Evolutionary conservation across 2,113 vertebrate genomes (phyloP).

Genomic region (Egretta garzetta): DNA sequence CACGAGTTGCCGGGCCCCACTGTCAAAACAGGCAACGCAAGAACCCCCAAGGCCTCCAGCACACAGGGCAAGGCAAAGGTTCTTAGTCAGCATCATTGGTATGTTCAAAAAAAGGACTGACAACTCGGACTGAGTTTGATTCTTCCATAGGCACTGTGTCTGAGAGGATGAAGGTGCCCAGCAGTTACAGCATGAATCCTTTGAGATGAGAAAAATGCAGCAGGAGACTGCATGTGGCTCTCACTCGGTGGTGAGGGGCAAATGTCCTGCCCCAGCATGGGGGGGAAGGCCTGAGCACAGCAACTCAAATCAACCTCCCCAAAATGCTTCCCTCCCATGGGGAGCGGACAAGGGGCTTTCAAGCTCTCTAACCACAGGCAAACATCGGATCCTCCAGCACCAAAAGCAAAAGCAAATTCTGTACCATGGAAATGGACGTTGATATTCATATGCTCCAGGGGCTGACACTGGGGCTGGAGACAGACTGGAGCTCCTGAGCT

Average conservation of each 20-base stretch:
- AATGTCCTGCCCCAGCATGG: neutral
- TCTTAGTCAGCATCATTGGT: neutral
- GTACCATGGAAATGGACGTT: neutral
- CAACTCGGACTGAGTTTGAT: neutral
- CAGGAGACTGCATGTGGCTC: neutral
- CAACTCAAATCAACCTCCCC: neutral
- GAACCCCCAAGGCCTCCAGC: neutral
- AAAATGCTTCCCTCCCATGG: neutral
- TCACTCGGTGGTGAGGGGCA: neutral
- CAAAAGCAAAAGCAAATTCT: neutral
- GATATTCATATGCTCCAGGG: rapidly evolving
- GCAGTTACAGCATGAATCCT: neutral
- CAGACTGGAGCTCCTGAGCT: neutral
- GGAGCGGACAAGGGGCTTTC: neutral
- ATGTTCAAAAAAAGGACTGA: neutral
- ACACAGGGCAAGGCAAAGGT: neutral
- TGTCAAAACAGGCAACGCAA: neutral
- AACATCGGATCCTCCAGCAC: neutral
- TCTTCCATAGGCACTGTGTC: neutral
- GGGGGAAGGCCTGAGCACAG: neutral
- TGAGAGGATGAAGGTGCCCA: rapidly evolving
- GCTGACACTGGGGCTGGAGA: neutral
- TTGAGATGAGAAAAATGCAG: neutral
- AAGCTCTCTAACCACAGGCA: neutral
- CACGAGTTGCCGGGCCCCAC: neutral